phyloP scores from a whole-genome alignment of 2,888 invertebrate genomes.

The Rhamnusium bicolor region DNA sequence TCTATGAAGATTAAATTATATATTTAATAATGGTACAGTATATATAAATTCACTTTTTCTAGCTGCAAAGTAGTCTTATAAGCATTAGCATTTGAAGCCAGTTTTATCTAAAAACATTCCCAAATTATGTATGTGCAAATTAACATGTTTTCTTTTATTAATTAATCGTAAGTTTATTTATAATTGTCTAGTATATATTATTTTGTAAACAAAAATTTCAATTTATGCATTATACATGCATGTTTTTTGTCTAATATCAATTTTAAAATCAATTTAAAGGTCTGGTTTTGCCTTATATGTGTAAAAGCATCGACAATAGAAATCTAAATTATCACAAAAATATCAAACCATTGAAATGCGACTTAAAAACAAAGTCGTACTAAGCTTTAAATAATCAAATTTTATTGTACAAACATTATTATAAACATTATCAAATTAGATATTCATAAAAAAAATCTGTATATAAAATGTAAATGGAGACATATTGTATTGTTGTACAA shows the following conservation, averaged over 20 bases:
- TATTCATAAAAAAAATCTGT: conserved; percentile 60
- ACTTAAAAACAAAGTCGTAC: conserved; percentile 46
- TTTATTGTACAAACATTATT: conserved; percentile 67
- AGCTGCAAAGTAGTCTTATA: too few relatives aligned
- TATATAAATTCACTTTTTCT: too few relatives aligned
- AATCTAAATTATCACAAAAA: conserved; percentile 51
- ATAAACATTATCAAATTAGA: conserved; percentile 60
- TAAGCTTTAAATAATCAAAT: conserved; percentile 67
- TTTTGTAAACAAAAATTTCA: conserved; percentile 11
- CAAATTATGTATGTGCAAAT: conserved; percentile 32
- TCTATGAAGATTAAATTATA: too few relatives aligned
- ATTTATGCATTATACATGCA: conserved; percentile 8
- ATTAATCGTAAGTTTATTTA: conserved; percentile 31
- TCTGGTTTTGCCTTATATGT: conserved; percentile 38
- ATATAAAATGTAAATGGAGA: conserved; percentile 64
- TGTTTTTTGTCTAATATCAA: conserved; percentile 21
- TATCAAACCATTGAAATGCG: conserved; percentile 47
- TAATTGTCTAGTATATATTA: conserved; percentile 18
- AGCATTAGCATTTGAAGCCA: conserved; percentile 4
- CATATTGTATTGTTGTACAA: conserved; percentile 69
- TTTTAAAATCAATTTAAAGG: conserved; percentile 28
- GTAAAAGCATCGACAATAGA: conserved; percentile 59
- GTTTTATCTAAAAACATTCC: conserved; percentile 35
- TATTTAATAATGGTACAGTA: too few relatives aligned
- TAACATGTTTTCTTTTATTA: conserved; percentile 23